phyloP scores from a whole-genome alignment of 2,888 invertebrate species.

The Melieria picta region DNA sequence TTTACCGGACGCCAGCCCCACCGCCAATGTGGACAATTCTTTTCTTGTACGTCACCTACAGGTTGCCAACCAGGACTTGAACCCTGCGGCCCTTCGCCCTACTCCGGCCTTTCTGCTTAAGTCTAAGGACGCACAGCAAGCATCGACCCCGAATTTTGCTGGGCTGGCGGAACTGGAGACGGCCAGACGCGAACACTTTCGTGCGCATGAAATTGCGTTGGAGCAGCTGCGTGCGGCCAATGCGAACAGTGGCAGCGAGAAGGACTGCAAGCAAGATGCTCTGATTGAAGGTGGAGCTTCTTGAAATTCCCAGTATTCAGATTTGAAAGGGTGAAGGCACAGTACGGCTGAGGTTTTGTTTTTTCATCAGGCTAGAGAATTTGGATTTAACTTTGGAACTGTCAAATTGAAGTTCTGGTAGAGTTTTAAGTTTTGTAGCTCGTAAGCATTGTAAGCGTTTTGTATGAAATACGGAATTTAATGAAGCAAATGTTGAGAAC shows the following conservation, averaged over 20 bases:
- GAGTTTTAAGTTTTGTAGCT: no score
- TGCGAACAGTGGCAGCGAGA: conserved; percentile 43
- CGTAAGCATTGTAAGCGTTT: no score
- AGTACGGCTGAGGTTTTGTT: no score
- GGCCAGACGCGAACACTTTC: conserved; percentile 59
- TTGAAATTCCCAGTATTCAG: not conserved
- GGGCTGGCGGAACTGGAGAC: conserved; percentile 50
- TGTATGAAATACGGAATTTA: no score
- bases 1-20: conserved; percentile 5
- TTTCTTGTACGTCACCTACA: conserved; percentile 43
- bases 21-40: conserved; percentile 46
- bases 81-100: conserved; percentile 12
- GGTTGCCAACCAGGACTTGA: not conserved
- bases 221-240: conserved; percentile 59
- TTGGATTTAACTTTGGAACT: no score
- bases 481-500: no score
- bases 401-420: no score
- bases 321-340: not conserved
- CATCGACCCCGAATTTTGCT: not conserved
- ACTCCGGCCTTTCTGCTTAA: no score
- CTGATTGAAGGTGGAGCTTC: not conserved
- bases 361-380: no score
- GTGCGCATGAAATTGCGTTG: conserved; percentile 60
- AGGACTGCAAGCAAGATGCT: conserved; percentile 38
- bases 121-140: no score